These are phyloP conservation scores for Ips typographus DNA, from an alignment of 1,140 invertebrate genomes.

Conservation along the genomic window DNA sequence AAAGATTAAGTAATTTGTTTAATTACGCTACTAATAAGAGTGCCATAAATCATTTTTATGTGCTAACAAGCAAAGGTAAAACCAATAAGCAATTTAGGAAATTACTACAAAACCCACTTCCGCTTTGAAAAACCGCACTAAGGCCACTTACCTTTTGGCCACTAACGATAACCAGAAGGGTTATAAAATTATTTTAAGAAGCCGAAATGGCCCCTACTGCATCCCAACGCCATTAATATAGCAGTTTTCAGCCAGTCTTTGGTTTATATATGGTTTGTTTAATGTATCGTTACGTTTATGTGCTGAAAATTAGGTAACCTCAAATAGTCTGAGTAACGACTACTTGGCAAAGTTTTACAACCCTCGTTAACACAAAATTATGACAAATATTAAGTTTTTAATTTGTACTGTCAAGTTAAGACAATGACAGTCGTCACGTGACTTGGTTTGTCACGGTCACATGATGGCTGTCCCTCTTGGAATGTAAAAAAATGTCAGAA, in stretches of 20 bases:
- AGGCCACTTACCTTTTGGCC: constrained; percentile 1
- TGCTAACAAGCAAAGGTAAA: background rate
- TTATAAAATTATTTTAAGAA: constrained; percentile 22
- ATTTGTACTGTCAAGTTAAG: no score
- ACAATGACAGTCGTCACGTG: no score
- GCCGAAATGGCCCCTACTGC: background rate
- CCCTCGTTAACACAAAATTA: no score
- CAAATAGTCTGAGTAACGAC: no score
- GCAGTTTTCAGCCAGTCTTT: constrained; percentile 19
- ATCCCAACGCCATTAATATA: constrained; percentile 12
- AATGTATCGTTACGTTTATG: constrained; percentile 12
- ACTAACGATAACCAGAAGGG: constrained; percentile 19
- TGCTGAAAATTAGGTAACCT: constrained; percentile 7
- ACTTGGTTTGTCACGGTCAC: no score
- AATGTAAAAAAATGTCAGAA: no score
- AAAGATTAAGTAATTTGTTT: background rate
- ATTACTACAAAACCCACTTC: background rate
- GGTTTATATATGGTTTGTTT: constrained; percentile 14
- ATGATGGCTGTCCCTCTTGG: no score
- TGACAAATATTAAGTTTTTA: no score
- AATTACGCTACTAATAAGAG: background rate
- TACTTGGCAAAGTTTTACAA: no score
- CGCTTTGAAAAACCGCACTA: background rate
- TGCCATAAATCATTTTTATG: background rate
- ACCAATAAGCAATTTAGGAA: background rate